Base-by-base conservation (phyloP, 1,140 invertebrate species). In the Acromyrmex charruanus region DNA sequence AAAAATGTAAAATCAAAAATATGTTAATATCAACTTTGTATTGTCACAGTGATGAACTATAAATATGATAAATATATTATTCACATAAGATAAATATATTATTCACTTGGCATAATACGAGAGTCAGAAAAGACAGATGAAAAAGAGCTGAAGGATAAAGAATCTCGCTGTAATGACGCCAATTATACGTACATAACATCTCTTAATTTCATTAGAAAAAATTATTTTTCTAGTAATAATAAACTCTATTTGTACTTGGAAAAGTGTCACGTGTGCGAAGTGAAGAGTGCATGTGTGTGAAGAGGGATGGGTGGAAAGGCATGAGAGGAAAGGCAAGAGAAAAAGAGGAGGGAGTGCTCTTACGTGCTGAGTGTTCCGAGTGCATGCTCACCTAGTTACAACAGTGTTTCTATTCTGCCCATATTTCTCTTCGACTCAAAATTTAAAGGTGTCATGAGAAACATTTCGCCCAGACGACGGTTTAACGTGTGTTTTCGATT, bases 201-300 rank as follows among this genome's bases (percentile, higher is more conserved):
- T 9, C 7, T 16, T 25, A 28, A 71, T 71, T 71, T 28, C 1
- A n/a, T 9, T 21, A 21, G 21, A 21, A 21, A 53, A 72, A 53
- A 51, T 51, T 72, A 72, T 51, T 51, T 72, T 28, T 28, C 2
- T 3, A 18, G 9, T 14, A 25, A 5, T 44, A 28, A 55, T 59
- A 28, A 59, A 61, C 14, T 49, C 9, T 25, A 51, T 31, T 39
- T 25, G 16, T 28, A 68, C 44, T 51, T 71, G 14, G 25, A 88
- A 89, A 87, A 87, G 75, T 88, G 88, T 86, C 86, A 87, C 65
- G 65, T 68, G n/a, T 35, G 28, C 66, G n/a, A 69, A 9, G 21
- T 18, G 21, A 69, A 25, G 39, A 86, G 79, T 77, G 61, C 14
- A 35, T 14, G 44, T 53, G n/a, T 66, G 28, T 21, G 44, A 68